Conservation (phyloP, 2,797 vertebrate genomes). For the Dermochelys coriacea region DNA sequence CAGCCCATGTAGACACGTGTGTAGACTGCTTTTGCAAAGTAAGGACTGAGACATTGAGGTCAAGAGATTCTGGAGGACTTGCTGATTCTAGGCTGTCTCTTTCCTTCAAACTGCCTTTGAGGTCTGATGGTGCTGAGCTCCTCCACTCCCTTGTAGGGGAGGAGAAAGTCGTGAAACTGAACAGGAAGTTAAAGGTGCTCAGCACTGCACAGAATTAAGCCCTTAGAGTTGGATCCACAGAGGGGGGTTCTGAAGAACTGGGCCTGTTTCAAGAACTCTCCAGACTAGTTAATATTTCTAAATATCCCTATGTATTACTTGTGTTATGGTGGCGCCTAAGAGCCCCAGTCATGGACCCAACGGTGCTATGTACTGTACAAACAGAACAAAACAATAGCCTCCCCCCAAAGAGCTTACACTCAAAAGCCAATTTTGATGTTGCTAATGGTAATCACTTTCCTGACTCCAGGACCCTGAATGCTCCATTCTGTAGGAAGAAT, state of each 20-base stretch:
- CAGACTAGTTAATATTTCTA: background rate
- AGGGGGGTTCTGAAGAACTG: background rate
- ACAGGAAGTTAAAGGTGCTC: background rate
- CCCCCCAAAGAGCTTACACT: background rate
- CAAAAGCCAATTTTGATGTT: background rate
- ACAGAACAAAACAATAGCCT: background rate
- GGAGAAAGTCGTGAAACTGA: background rate
- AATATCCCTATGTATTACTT: background rate
- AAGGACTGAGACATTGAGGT: background rate
- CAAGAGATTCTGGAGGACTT: background rate
- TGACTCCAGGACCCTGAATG: background rate
- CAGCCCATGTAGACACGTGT: background rate
- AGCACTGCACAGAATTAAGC: background rate
- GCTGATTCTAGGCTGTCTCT: background rate
- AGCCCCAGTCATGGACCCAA: background rate
- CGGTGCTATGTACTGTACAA: background rate
- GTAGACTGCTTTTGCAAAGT: background rate
- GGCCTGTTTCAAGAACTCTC: background rate
- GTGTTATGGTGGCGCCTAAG: background rate
- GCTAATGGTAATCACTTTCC: background rate
- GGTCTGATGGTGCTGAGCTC: background rate
- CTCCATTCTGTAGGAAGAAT: too few species aligned
- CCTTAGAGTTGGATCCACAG: background rate
- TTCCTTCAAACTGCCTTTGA: background rate
- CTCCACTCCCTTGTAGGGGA: background rate